phyloP scores from a whole-genome alignment of 2,113 vertebrate species.

The Bubo scandiacus region DNA sequence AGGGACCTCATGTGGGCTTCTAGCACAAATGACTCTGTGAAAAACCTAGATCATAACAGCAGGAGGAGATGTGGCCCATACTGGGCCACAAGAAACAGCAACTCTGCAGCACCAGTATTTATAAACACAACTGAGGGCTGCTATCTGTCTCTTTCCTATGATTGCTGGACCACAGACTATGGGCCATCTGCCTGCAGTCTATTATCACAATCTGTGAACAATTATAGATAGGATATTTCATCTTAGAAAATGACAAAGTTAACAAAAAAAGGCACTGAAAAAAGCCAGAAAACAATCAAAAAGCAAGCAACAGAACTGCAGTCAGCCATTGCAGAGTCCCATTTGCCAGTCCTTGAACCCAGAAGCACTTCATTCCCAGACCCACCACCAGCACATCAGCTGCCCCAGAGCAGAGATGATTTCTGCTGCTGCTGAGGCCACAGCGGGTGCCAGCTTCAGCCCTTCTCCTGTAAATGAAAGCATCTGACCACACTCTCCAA shows the following conservation, averaged over 20 bases:
- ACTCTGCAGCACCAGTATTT: not conserved
- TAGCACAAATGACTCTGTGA: not conserved
- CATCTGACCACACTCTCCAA: not conserved
- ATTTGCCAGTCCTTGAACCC: not conserved
- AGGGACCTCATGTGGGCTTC: not conserved
- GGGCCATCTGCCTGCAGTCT: slow-evolving; percentile 20
- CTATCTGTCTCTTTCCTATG: not conserved
- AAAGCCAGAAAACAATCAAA: not conserved
- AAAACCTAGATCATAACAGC: not conserved
- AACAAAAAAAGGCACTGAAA: not conserved
- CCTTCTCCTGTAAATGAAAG: not conserved
- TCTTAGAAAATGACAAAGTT: slow-evolving; percentile 14
- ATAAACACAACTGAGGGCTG: not conserved
- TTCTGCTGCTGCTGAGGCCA: not conserved
- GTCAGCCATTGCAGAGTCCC: not conserved
- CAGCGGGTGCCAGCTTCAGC: not conserved
- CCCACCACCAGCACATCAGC: not conserved
- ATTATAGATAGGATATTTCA: slow-evolving; percentile 20
- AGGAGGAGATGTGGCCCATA: not conserved
- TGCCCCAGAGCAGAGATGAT: not conserved
- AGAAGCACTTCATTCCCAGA: not conserved
- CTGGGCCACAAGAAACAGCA: not conserved
- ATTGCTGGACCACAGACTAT: slow-evolving; percentile 33
- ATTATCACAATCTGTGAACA: slow-evolving; percentile 45
- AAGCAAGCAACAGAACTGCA: not conserved